These are phyloP conservation scores for Syritta pipiens DNA, from an alignment of 2,888 invertebrate species.

Conservation along the genomic window DNA sequence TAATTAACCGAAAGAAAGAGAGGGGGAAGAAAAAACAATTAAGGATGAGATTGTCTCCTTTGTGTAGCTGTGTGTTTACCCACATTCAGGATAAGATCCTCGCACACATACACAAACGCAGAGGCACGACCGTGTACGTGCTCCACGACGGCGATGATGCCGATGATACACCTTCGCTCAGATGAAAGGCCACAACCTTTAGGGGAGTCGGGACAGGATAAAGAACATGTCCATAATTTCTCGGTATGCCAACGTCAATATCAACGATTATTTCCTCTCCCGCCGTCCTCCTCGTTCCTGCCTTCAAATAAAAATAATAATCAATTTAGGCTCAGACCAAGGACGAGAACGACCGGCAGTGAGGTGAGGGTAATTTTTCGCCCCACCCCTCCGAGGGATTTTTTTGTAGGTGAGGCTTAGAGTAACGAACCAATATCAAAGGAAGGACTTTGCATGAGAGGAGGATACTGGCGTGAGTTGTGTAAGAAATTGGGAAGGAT, in stretches of 20 bases:
- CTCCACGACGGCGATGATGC: constrained; percentile 13
- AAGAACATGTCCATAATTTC: constrained; percentile 47
- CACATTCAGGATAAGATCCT: constrained; percentile 29
- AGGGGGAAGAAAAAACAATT: constrained; percentile 33
- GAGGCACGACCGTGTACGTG: constrained; percentile 5
- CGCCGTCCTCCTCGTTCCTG: not conserved
- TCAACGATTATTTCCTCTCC: constrained; percentile 50
- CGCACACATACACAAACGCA: constrained; percentile 9
- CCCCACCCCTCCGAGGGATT: not conserved
- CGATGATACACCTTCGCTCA: constrained; percentile 15
- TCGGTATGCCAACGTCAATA: constrained; percentile 52
- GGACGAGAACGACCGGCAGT: not conserved
- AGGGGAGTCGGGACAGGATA: not conserved
- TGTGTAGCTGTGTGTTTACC: constrained; percentile 44
- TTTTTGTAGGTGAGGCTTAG: constrained; percentile 41
- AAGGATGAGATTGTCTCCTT: constrained; percentile 40
- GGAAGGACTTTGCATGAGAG: constrained; percentile 45
- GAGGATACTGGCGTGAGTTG: constrained; percentile 26
- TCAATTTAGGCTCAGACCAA: constrained; percentile 56
- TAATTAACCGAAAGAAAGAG: not conserved
- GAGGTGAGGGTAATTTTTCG: constrained; percentile 50
- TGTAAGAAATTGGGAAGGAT: constrained; percentile 35
- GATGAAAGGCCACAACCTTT: constrained; percentile 16
- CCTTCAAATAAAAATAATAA: constrained; percentile 65
- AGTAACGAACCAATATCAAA: constrained; percentile 65